Percentiles rank a stretch among this genome's conserved stretches.
These are phyloP conservation scores for Petrosia ficiformis DNA, from an alignment of 37 sponge, comb jelly and placozoan genomes.

Conservation along the genomic window DNA sequence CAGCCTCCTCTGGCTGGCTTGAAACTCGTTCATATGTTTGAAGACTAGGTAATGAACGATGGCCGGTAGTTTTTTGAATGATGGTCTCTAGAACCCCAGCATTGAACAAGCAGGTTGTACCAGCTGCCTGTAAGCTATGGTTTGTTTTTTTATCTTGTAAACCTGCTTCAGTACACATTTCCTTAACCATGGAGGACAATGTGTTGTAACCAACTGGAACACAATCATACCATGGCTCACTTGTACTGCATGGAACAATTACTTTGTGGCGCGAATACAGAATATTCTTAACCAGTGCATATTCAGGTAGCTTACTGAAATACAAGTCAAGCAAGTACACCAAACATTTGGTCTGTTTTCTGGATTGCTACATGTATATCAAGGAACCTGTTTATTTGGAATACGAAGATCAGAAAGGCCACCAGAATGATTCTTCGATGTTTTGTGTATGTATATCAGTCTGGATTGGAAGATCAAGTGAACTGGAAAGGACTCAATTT, in stretches of 20 bases:
- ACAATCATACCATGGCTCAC: conserved; percentile 8
- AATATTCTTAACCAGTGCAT: not conserved
- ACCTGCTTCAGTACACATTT: conserved; percentile 20
- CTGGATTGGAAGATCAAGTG: not conserved
- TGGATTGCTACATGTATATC: not conserved
- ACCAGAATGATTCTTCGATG: conserved; percentile 17
- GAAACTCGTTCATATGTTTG: too few relatives aligned
- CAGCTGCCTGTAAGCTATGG: too few relatives aligned
- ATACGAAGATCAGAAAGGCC: conserved; percentile 3
- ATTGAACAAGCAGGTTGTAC: too few relatives aligned
- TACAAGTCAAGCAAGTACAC: conserved; percentile 12
- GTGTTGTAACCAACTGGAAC: conserved; percentile 26
- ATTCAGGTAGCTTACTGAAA: not conserved
- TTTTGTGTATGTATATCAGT: conserved; percentile 18
- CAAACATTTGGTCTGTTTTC: conserved; percentile 13
- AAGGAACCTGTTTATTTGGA: not conserved
- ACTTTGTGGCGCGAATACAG: conserved; percentile 5
- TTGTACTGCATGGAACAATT: not conserved
- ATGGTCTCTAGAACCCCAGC: too few relatives aligned
- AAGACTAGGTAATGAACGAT: too few relatives aligned
- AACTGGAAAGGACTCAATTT: conserved; percentile 9
- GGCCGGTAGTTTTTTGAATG: too few relatives aligned
- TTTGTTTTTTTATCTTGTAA: not conserved
- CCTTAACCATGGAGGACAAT: conserved; percentile 27
- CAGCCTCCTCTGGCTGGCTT: too few relatives aligned